Conservation (phyloP, 1,140 invertebrate species). For the Drosophila elegans region DNA sequence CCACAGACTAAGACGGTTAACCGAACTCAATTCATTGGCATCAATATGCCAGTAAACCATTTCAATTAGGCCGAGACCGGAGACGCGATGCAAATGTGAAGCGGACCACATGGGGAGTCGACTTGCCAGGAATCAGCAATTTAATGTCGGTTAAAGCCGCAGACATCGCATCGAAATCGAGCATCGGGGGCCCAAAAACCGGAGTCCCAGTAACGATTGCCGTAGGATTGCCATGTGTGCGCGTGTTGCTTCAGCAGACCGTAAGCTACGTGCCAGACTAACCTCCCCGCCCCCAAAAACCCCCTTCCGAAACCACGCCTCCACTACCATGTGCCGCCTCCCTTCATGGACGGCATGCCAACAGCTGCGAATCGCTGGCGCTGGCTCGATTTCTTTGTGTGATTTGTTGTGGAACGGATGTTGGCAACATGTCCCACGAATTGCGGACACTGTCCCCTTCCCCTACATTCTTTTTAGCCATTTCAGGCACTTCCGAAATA, state of each 20-base stretch:
- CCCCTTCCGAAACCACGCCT: not conserved
- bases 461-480: not conserved
- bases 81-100: constrained; percentile 38
- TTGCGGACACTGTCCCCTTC: constrained; percentile 56
- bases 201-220: constrained; percentile 32
- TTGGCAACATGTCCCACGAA: constrained; percentile 62
- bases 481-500: constrained; percentile 31
- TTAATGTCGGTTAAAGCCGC: constrained; percentile 53
- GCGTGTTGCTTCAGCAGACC: constrained; percentile 65
- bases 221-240: constrained; percentile 40
- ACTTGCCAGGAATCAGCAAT: constrained; percentile 42
- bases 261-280: constrained; percentile 61
- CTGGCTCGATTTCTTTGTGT: constrained; percentile 42
- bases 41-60: constrained; percentile 32
- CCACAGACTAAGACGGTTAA: constrained; percentile 5
- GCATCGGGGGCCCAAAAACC: constrained; percentile 29
- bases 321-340: constrained; percentile 17
- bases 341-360: constrained; percentile 35
- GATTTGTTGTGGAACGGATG: constrained; percentile 74
- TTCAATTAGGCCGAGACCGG: constrained; percentile 33
- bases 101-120: constrained; percentile 43
- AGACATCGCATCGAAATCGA: constrained; percentile 26
- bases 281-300: constrained; percentile 1
- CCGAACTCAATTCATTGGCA: constrained; percentile 9
- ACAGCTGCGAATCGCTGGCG: constrained; percentile 44